These are phyloP conservation scores for Pollenia griseotomentosa DNA, from an alignment of 2,888 invertebrate genomes.

Conservation along the genomic window DNA sequence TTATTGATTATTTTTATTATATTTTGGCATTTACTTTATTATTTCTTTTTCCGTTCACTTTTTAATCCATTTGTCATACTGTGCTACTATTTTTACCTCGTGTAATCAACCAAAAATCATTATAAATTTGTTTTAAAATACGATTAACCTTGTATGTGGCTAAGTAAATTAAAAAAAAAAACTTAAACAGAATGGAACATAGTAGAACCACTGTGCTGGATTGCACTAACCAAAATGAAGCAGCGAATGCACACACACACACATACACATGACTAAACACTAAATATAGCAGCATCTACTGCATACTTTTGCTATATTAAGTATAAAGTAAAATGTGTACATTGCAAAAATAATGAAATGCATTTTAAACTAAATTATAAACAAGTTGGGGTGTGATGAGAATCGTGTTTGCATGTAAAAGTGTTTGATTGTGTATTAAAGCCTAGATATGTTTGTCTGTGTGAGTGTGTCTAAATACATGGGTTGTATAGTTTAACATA, in stretches of 20 bases:
- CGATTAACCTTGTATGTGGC: constrained; percentile 21
- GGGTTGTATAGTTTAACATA: constrained; percentile 21
- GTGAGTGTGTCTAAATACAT: background rate
- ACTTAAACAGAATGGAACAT: background rate
- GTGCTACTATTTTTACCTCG: background rate
- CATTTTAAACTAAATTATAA: constrained; percentile 52
- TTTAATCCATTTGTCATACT: no score
- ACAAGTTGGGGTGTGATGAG: background rate
- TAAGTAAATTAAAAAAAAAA: constrained; percentile 3
- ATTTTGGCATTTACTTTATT: no score
- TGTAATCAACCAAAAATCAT: constrained; percentile 21
- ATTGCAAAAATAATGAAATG: constrained; percentile 36
- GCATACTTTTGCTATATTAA: background rate
- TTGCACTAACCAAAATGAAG: constrained; percentile 22
- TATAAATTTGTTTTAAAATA: constrained; percentile 49
- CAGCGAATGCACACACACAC: constrained; percentile 22
- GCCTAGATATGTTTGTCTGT: background rate
- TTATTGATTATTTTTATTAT: no score
- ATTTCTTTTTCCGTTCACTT: no score
- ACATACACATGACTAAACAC: background rate
- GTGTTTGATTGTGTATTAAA: constrained; percentile 7
- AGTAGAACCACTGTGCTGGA: constrained; percentile 39
- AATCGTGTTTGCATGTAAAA: no score
- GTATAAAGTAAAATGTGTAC: background rate
- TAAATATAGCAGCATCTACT: background rate